Percentiles rank a stretch among this genome's conserved stretches.
phyloP scores from a whole-genome alignment of 2,113 vertebrate genomes.

The Sinocyclocheilus grahami region DNA sequence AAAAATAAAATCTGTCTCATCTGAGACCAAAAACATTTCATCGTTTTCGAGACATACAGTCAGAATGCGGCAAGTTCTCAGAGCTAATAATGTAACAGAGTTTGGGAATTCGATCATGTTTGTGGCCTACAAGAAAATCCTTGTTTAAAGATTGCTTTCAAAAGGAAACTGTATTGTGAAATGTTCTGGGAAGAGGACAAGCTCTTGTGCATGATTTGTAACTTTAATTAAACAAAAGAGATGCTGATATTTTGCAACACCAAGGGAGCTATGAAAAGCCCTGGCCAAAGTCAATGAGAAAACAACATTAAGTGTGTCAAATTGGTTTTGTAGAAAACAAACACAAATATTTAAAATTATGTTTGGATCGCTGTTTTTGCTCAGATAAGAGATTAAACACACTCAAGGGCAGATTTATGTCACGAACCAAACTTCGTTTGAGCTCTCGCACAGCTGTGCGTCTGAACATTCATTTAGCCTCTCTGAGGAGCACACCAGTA shows the following conservation, averaged over 20 bases:
- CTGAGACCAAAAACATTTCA: constrained; percentile 11
- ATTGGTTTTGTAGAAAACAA: not conserved
- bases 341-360: constrained; percentile 12
- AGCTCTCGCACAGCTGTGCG: not conserved
- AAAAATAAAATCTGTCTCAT: not conserved
- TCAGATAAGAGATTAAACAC: not conserved
- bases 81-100: constrained; percentile 2
- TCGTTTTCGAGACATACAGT: not conserved
- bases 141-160: constrained; percentile 8
- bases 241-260: constrained; percentile 46
- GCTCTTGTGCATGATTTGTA: constrained; percentile 37
- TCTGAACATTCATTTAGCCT: constrained; percentile 24
- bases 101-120: not conserved
- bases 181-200: constrained; percentile 8
- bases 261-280: not conserved
- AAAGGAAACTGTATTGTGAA: constrained; percentile 4
- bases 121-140: not conserved
- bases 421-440: not conserved
- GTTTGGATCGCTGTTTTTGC: constrained; percentile 3
- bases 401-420: not conserved
- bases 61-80: not conserved
- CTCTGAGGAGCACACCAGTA: constrained; percentile 20
- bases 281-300: constrained; percentile 26
- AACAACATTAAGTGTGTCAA: not conserved
- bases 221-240: constrained; percentile 46